Conservation (phyloP, 2,888 invertebrate species). For the Bugula neritina region DNA sequence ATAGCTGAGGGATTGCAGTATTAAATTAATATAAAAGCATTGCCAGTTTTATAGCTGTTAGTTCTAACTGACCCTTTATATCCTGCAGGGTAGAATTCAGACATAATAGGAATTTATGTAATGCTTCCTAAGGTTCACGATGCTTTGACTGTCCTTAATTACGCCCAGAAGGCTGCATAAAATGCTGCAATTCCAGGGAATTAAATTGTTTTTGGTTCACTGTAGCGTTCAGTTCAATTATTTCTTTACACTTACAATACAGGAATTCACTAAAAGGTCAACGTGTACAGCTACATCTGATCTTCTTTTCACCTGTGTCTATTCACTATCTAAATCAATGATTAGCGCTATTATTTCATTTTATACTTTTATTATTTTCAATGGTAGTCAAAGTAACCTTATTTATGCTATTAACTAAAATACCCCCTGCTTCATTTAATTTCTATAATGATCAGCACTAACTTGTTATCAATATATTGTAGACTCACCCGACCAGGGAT, state of each 20-base stretch:
- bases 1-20: no score
- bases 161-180: no score
- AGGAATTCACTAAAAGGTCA: background rate
- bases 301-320: background rate
- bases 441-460: background rate
- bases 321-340: background rate
- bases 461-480: background rate
- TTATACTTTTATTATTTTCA: background rate
- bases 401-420: background rate
- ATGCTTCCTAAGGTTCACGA: no score
- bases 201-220: background rate
- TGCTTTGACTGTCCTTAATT: no score
- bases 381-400: background rate
- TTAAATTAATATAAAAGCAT: no score
- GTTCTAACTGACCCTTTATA: no score
- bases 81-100: no score
- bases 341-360: background rate
- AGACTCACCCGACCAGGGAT: background rate
- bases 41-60: no score
- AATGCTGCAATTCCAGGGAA: background rate
- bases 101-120: no score
- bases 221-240: background rate
- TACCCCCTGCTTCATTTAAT: background rate
- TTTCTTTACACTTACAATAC: background rate
- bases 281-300: background rate